Conservation (phyloP, 2,113 vertebrate species). For the Muntiacus muntjak region DNA sequence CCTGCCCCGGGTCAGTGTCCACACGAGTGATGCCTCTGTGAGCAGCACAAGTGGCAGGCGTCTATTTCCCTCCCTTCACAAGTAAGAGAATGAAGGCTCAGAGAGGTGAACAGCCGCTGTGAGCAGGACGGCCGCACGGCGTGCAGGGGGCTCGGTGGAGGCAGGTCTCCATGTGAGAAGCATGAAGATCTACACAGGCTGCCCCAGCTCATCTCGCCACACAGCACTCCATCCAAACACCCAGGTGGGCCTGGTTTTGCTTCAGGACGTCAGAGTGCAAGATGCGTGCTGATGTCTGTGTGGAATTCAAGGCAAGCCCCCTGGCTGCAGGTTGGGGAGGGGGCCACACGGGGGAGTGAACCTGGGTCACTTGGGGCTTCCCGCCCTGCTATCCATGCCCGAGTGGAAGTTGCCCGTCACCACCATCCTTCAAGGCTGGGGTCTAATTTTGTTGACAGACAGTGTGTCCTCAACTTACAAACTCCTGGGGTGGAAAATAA, state of each 20-base stretch:
- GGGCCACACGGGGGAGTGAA: not conserved
- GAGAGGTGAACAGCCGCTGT: not conserved
- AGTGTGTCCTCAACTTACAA: not conserved
- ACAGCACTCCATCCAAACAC: not conserved
- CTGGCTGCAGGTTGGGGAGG: rapidly evolving
- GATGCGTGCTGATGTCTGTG: too few relatives aligned
- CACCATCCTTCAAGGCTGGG: not conserved
- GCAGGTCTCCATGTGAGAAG: not conserved
- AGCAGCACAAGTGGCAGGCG: rapidly evolving
- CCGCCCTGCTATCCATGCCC: not conserved
- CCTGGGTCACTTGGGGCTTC: not conserved
- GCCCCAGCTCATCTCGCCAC: not conserved
- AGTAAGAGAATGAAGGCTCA: not conserved
- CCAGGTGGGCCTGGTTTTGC: not conserved
- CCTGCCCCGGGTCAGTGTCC: not conserved
- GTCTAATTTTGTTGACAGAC: not conserved
- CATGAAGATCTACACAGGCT: not conserved
- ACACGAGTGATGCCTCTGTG: not conserved
- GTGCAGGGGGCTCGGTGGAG: not conserved
- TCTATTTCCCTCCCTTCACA: not conserved
- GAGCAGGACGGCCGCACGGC: rapidly evolving
- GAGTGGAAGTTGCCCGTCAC: not conserved
- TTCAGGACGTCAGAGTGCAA: not conserved
- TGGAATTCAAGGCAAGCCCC: not conserved
- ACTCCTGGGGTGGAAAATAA: not conserved